These are phyloP conservation scores for Phortica magna DNA, from an alignment of 2,888 invertebrate genomes.

Conservation along the genomic window DNA sequence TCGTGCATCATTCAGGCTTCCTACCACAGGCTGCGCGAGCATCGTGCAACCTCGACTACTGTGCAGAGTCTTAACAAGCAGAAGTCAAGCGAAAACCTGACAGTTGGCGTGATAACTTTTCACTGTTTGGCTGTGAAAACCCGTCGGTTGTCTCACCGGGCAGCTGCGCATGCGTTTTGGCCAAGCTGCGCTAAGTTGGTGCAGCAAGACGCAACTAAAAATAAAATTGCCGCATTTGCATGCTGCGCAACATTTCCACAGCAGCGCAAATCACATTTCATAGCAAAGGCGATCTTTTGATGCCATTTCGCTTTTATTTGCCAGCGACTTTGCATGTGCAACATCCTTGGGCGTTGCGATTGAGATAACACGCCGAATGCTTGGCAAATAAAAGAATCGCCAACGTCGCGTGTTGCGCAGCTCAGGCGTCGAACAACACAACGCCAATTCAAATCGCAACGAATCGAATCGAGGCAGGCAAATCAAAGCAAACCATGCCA, in stretches of 20 bases:
- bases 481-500: neutral
- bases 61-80: neutral
- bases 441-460: neutral
- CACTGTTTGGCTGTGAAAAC: slow-evolving; percentile 28
- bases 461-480: neutral
- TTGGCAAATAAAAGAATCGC: slow-evolving; percentile 21
- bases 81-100: neutral
- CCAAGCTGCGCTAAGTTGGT: neutral
- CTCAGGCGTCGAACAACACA: neutral
- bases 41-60: neutral
- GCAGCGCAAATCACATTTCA: slow-evolving; percentile 21
- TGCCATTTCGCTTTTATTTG: neutral
- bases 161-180: slow-evolving; percentile 53
- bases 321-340: neutral
- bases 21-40: neutral
- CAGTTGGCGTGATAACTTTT: slow-evolving; percentile 25
- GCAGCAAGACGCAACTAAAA: neutral
- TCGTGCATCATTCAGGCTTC: neutral
- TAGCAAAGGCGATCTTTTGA: slow-evolving; percentile 9
- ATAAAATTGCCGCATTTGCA: slow-evolving; percentile 18
- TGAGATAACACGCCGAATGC: slow-evolving; percentile 6
- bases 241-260: slow-evolving; percentile 7
- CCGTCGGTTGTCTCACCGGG: slow-evolving; percentile 42
- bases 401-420: slow-evolving; percentile 16
- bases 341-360: slow-evolving; percentile 30